phyloP scores from a whole-genome alignment of 1,140 invertebrate species.

The Hypothenemus hampei region DNA sequence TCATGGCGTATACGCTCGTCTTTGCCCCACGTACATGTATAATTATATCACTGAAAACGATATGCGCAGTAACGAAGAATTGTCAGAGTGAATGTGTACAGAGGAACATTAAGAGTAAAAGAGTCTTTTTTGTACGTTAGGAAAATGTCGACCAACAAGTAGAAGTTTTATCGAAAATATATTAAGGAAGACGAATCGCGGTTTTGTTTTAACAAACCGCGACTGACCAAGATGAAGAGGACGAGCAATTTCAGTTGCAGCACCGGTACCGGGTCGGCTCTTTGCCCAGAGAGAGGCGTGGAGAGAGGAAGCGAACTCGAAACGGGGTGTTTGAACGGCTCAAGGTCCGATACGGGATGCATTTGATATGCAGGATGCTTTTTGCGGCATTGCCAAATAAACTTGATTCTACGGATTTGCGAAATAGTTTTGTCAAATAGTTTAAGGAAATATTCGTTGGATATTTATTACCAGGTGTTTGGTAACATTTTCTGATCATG shows the following conservation, averaged over 20 bases:
- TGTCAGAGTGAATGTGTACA: slow-evolving; percentile 1
- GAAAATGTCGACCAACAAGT: too few relatives aligned
- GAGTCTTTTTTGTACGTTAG: too few relatives aligned
- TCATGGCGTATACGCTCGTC: not conserved
- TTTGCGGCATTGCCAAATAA: slow-evolving; percentile 10
- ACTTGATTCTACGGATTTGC: not conserved
- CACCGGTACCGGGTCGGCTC: not conserved
- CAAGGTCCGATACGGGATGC: slow-evolving; percentile 16
- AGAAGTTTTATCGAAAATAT: too few relatives aligned
- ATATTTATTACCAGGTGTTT: too few relatives aligned
- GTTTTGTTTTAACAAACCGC: too few relatives aligned
- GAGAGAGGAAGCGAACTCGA: slow-evolving; percentile 1
- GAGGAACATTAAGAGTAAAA: too few relatives aligned
- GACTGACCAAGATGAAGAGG: too few relatives aligned
- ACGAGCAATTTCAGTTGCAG: too few relatives aligned
- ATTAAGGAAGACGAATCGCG: too few relatives aligned
- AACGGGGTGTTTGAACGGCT: slow-evolving; percentile 20
- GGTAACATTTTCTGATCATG: too few relatives aligned
- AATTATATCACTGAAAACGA: slow-evolving; percentile 16
- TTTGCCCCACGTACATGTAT: not conserved
- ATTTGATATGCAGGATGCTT: slow-evolving; percentile 18
- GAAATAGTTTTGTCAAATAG: too few relatives aligned
- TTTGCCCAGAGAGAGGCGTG: not conserved
- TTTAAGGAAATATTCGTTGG: too few relatives aligned
- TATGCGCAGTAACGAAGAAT: not conserved